A percentile compares a stretch with the other conserved stretches of the same genome.
Conservation (phyloP, 2,797 vertebrate species). For the Macroramphosus scolopax region DNA sequence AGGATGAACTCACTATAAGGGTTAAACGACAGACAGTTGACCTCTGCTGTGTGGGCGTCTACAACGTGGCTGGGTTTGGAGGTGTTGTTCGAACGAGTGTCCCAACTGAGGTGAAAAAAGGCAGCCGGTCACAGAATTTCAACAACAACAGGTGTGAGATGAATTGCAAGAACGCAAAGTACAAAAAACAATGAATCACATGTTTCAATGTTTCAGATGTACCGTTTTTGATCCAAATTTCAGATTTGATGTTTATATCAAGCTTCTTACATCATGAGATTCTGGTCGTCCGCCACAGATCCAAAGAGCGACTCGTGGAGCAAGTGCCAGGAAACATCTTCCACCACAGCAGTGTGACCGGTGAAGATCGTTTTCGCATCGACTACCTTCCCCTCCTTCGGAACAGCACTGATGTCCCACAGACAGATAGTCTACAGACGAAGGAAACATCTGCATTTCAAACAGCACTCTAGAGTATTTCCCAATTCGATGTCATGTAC, state of each 20-base stretch:
- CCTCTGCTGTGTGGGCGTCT: slow-evolving; percentile 96
- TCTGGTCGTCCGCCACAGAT: slow-evolving; percentile 96
- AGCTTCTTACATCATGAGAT: slow-evolving; percentile 97
- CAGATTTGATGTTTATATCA: too few species aligned
- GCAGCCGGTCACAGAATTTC: too few species aligned
- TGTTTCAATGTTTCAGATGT: not conserved
- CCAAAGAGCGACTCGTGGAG: slow-evolving; percentile 96
- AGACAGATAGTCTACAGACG: slow-evolving; percentile 89
- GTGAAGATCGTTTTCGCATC: slow-evolving; percentile 99
- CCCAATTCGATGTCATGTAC: too few species aligned
- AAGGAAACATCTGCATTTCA: not conserved
- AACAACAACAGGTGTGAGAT: too few species aligned
- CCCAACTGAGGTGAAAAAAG: slow-evolving; percentile 81
- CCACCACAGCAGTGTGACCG: slow-evolving; percentile 95
- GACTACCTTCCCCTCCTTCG: slow-evolving; percentile 96
- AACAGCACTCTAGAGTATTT: too few species aligned
- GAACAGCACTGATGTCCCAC: slow-evolving; percentile 96
- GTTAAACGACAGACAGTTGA: slow-evolving; percentile 98
- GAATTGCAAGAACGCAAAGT: too few species aligned
- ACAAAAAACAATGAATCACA: too few species aligned
- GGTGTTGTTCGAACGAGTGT: slow-evolving; percentile 95
- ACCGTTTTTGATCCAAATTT: too few species aligned
- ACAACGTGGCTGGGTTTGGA: slow-evolving; percentile 97
- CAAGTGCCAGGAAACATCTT: slow-evolving; percentile 97
- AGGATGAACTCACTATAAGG: slow-evolving; percentile 98